Conservation (phyloP, 92 coral and sea anemone genomes). For the Metridium senile region DNA sequence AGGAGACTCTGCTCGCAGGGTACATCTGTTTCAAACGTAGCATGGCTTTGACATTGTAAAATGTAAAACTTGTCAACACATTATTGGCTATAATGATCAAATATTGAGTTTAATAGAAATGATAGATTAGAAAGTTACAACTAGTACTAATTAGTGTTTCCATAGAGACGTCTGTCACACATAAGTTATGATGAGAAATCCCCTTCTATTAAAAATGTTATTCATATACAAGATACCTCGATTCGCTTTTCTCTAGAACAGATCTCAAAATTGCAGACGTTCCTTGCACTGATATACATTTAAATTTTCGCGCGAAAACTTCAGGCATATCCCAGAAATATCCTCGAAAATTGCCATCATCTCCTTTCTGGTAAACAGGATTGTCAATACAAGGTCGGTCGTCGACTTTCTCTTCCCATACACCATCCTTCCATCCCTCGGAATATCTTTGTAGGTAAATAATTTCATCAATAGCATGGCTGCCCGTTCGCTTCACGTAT, state of each 20-base stretch:
- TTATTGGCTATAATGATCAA: neutral
- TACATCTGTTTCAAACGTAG: no score
- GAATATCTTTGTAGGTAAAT: constrained; percentile 88
- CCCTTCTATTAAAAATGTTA: neutral
- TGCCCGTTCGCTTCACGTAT: constrained; percentile 83
- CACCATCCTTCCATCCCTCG: constrained; percentile 96
- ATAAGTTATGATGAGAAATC: neutral
- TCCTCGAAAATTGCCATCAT: constrained; percentile 77
- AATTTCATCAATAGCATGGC: constrained; percentile 82
- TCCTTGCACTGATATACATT: constrained; percentile 93
- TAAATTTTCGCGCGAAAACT: constrained; percentile 86
- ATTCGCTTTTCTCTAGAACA: constrained; percentile 59
- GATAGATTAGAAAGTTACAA: neutral
- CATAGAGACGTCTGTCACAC: constrained; percentile 13
- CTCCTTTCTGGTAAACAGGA: constrained; percentile 73
- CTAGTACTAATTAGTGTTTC: neutral
- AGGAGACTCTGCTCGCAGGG: no score
- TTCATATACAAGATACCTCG: constrained; percentile 58
- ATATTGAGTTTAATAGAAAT: neutral
- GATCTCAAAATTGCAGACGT: constrained; percentile 77
- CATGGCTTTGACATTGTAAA: neutral
- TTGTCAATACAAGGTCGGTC: constrained; percentile 86
- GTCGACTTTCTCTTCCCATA: constrained; percentile 97
- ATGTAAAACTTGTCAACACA: neutral
- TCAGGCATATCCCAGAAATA: constrained; percentile 85